Base-by-base conservation (phyloP, 2,113 vertebrate genomes). In the Vulpes ferrilata region DNA sequence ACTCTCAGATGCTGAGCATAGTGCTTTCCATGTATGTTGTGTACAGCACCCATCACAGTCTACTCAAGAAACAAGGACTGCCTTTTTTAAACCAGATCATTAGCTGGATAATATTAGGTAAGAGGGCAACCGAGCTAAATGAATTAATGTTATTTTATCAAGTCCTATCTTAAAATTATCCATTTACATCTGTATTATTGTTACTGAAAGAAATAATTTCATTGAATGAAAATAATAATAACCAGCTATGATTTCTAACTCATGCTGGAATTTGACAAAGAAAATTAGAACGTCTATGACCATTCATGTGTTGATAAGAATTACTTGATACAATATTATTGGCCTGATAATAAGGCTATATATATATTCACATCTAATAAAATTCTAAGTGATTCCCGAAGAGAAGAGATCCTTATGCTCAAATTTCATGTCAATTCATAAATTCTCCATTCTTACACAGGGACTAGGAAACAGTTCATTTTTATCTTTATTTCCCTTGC, bases 91-190 rank as follows among this genome's bases (percentile, higher is more conserved):
- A 99, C 97, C 99, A 99, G 96, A 93, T 99, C 73, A 92, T 99
- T 97, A 99, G 99, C 98, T 99, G 99, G 99, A 85, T 94, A 69
- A 99, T 98, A 13, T 97, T 99, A 97, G 99, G 99, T 99, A 98
- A 98, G 99, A 73, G 53, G n/a, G 20, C 27, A 32, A 51, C 88
- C 27, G 32, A 19, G 83, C 19, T 83, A 74, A 32, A 89, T 23
- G 10, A 89, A 62, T 2, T 97, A 62, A 22, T 88, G 90, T 92
- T 19, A 59, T 4, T 16, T 51, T 2, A 57, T 85, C 81, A 57
- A 15, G 25, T 2, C 51, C 10, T 82, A 19, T 35, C 65, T 86
- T 82, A 43, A 79, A 86, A 23, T 51, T 19, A 62, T 55, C 69
- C 48, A 27, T 35, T 90, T 87, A 32, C 25, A 23, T 84, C 53